Percentiles rank a stretch among this genome's conserved stretches.
Conservation (phyloP, 2,797 vertebrate genomes). For the Onychomys leucogaster region DNA sequence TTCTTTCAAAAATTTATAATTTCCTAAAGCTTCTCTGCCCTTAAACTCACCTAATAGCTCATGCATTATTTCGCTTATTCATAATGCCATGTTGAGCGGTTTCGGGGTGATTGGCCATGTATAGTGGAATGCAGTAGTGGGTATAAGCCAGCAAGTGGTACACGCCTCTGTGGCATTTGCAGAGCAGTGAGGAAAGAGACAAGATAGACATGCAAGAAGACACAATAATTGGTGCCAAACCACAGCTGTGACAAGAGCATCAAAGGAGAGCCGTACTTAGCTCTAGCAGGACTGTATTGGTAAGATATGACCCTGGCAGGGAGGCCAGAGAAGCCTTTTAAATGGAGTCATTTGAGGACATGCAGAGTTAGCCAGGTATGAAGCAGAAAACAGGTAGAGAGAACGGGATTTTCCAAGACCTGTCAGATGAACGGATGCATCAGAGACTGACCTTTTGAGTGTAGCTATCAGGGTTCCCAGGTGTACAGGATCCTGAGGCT, state of each 20-base stretch:
- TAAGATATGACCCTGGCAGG: neutral
- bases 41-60: neutral
- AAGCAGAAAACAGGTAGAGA: neutral
- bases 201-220: neutral
- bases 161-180: neutral
- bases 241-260: neutral
- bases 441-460: neutral
- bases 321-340: neutral
- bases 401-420: neutral
- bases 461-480: too few relatives aligned
- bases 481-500: neutral
- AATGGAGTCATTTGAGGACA: neutral
- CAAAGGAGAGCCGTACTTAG: neutral
- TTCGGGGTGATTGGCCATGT: neutral
- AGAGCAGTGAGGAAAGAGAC: neutral
- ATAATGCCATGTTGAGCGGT: neutral
- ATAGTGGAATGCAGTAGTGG: neutral
- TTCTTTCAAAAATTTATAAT: neutral
- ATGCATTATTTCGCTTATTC: too few relatives aligned
- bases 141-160: neutral
- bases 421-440: neutral
- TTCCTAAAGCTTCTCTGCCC: neutral
- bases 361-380: neutral
- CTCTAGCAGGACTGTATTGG: neutral
- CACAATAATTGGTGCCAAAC: neutral